Percentiles rank a stretch among this genome's conserved stretches.
Evolutionary conservation across 2,113 vertebrate species (phyloP).

Genomic region (Agapornis roseicollis): DNA sequence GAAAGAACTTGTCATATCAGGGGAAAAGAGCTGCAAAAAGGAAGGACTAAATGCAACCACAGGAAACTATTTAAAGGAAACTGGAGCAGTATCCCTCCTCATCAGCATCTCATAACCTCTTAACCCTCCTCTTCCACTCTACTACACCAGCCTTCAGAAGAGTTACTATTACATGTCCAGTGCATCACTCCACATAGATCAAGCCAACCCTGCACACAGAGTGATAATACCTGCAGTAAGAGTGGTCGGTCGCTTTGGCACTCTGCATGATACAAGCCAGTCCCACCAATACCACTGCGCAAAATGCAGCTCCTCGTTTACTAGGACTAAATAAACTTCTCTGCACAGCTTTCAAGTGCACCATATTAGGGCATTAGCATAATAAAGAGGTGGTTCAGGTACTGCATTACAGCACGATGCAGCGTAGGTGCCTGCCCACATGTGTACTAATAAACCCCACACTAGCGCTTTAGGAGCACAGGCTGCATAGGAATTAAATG

Average conservation of each 20-base stretch:
- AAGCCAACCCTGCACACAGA: neutral
- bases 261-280: neutral
- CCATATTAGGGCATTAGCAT: neutral
- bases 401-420: neutral
- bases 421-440: conserved; percentile 45
- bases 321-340: neutral
- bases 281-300: neutral
- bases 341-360: neutral
- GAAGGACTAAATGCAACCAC: neutral
- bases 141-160: neutral
- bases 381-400: conserved; percentile 3
- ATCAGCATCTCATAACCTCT: neutral
- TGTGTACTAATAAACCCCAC: conserved; percentile 28
- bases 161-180: neutral
- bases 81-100: neutral
- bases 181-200: neutral
- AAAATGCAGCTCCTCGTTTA: neutral
- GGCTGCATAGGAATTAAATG: neutral
- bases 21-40: conserved; percentile 4
- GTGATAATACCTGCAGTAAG: neutral
- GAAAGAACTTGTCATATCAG: neutral
- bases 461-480: neutral
- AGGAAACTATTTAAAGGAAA: neutral
- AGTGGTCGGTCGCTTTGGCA: neutral
- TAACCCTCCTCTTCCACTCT: neutral